Percentiles rank a stretch among this genome's conserved stretches.
Evolutionary conservation across 1,140 invertebrate genomes (phyloP).

Genomic region (Drosophila neocordata): DNA sequence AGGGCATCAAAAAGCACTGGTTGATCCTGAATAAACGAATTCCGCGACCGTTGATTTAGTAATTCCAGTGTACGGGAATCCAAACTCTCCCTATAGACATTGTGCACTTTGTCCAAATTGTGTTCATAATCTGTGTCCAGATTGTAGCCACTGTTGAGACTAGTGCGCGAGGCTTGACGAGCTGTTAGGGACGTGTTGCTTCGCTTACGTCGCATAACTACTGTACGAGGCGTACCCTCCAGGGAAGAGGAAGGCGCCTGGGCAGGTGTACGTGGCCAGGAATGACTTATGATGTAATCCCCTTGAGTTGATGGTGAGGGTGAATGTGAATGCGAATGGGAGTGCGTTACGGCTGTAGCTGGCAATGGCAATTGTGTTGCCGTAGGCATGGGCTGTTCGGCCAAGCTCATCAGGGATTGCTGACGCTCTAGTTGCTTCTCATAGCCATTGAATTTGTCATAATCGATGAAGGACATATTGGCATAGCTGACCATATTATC

Average conservation of each 20-base stretch:
- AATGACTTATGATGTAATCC: slow-evolving; percentile 31
- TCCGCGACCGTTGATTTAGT: slow-evolving; percentile 70
- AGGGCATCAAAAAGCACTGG: slow-evolving; percentile 62
- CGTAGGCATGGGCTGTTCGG: slow-evolving; percentile 37
- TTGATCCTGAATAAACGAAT: slow-evolving; percentile 70
- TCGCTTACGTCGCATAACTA: slow-evolving; percentile 55
- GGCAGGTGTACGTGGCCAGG: slow-evolving; percentile 27
- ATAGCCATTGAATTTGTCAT: slow-evolving; percentile 82
- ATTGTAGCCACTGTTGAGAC: slow-evolving; percentile 54
- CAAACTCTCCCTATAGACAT: slow-evolving; percentile 76
- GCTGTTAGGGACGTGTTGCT: slow-evolving; percentile 44
- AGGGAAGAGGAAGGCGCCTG: slow-evolving; percentile 39
- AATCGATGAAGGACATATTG: slow-evolving; percentile 82
- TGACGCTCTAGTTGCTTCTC: slow-evolving; percentile 78
- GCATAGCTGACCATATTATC: slow-evolving; percentile 82
- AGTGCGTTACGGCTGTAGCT: slow-evolving; percentile 34
- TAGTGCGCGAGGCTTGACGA: slow-evolving; percentile 46
- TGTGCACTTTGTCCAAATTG: slow-evolving; percentile 72
- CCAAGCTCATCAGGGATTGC: slow-evolving; percentile 70
- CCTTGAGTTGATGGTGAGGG: slow-evolving; percentile 38
- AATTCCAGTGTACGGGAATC: slow-evolving; percentile 74
- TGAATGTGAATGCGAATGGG: slow-evolving; percentile 35
- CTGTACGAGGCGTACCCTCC: slow-evolving; percentile 45
- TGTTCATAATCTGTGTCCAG: slow-evolving; percentile 72
- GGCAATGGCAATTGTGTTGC: slow-evolving; percentile 22